Conservation (phyloP, 53 echinoderm and acorn worm genomes). For the Henricia sp. region DNA sequence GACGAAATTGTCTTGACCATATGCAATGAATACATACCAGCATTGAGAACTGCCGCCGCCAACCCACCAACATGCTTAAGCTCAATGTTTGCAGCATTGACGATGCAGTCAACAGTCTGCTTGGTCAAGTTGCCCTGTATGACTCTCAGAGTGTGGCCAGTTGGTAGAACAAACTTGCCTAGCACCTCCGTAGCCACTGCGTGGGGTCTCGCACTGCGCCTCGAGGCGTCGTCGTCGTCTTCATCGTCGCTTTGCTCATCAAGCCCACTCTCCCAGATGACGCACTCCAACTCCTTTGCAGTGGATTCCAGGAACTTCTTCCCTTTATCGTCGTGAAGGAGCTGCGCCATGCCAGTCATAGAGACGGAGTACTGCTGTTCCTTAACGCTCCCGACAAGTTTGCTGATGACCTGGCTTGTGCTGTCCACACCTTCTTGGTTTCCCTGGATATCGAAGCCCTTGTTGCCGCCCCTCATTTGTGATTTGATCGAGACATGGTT, state of each 20-base stretch:
- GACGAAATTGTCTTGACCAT: background rate
- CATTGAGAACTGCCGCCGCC: slow-evolving; percentile 40
- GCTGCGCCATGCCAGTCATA: slow-evolving; percentile 38
- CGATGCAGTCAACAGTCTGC: slow-evolving; percentile 58
- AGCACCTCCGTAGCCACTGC: slow-evolving; percentile 2
- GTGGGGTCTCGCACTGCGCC: no score
- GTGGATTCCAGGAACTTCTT: slow-evolving; percentile 25
- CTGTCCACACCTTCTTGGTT: slow-evolving; percentile 21
- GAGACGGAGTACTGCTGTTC: slow-evolving; percentile 13
- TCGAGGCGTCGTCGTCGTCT: background rate
- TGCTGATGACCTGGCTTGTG: background rate
- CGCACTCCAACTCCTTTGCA: slow-evolving; percentile 22
- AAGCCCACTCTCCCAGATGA: background rate
- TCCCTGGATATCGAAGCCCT: background rate
- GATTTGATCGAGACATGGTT: background rate
- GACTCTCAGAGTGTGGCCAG: slow-evolving; percentile 33
- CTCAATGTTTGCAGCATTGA: slow-evolving; percentile 53
- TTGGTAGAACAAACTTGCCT: background rate
- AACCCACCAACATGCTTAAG: slow-evolving; percentile 58
- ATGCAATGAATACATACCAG: slow-evolving; percentile 33
- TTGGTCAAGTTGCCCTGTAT: slow-evolving; percentile 63
- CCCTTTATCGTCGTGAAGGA: slow-evolving; percentile 44
- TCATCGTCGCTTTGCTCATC: background rate
- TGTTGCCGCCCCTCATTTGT: slow-evolving; percentile 8
- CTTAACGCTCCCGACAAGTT: background rate